Percentiles rank a stretch among this genome's conserved stretches.
Evolutionary conservation across 2,888 invertebrate species (phyloP).

Genomic region (Tryphoninae sp.): DNA sequence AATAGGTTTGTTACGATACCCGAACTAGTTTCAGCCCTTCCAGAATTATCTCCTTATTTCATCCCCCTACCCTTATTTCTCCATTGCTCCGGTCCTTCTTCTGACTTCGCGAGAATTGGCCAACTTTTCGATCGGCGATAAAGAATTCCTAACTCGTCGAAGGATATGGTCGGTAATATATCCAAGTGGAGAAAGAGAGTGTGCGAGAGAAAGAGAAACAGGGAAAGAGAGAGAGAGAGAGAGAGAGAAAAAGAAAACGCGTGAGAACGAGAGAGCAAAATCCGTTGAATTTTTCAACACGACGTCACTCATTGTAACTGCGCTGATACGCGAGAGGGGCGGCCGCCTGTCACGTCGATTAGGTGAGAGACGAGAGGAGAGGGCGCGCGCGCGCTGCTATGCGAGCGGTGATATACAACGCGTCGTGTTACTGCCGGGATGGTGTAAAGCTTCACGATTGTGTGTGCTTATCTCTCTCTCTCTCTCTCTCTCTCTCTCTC

Average conservation of each 20-base stretch:
- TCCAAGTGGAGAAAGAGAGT: conserved; percentile 16
- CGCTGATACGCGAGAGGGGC: conserved; percentile 68
- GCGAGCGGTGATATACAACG: conserved; percentile 17
- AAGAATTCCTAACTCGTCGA: conserved; percentile 38
- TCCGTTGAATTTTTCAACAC: conserved; percentile 72
- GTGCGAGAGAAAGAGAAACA: neutral
- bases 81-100: neutral
- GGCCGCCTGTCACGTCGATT: conserved; percentile 74
- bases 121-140: conserved; percentile 34
- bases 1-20: neutral
- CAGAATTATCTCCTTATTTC: conserved; percentile 5
- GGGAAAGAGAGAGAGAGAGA: neutral
- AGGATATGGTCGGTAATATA: conserved; percentile 10
- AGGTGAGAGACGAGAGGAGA: conserved; percentile 67
- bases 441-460: neutral
- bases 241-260: conserved; percentile 32
- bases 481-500: neutral
- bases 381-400: conserved; percentile 37
- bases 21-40: neutral
- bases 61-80: neutral
- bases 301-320: conserved; percentile 76
- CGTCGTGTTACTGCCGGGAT: neutral
- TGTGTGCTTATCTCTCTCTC: conserved; percentile 11
- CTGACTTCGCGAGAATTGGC: neutral
- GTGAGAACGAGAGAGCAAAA: conserved; percentile 40